phyloP scores from a whole-genome alignment of 2,797 vertebrate genomes.

The Pantherophis alleghaniensis region DNA sequence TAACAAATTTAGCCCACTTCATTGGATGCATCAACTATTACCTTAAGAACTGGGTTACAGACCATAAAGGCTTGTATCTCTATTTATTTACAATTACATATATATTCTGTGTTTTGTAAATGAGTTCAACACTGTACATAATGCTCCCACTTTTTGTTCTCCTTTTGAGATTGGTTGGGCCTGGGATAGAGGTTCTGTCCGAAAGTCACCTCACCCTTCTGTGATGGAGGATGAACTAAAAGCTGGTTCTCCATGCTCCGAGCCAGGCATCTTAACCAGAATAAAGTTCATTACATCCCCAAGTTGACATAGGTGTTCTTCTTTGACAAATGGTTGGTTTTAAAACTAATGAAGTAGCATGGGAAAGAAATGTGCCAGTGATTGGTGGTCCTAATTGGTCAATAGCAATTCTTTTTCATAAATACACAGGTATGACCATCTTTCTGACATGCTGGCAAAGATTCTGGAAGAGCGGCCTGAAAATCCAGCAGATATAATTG shows the following conservation, averaged over 20 bases:
- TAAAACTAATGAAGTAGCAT: not conserved
- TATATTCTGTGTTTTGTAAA: not conserved
- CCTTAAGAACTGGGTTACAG: not conserved
- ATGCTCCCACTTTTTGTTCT: not conserved
- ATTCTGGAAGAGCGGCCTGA: conserved; percentile 85
- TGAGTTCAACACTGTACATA: not conserved
- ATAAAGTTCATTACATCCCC: not conserved
- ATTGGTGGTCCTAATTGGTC: not conserved
- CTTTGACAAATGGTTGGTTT: not conserved
- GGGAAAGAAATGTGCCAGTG: not conserved
- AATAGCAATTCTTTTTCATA: conserved; percentile 2
- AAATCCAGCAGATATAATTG: conserved; percentile 85
- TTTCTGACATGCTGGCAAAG: conserved; percentile 79
- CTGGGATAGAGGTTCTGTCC: not conserved
- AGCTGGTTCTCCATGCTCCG: not conserved
- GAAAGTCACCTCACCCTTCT: not conserved
- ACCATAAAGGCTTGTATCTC: not conserved
- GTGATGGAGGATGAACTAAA: not conserved
- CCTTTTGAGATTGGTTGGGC: not conserved
- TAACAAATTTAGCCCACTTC: not conserved
- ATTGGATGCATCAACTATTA: not conserved
- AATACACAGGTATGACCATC: conserved; percentile 87
- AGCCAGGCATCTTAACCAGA: not conserved
- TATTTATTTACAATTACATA: not conserved
- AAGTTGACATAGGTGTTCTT: not conserved